Conservation (phyloP, 2,113 vertebrate species). For the Eptesicus fuscus region DNA sequence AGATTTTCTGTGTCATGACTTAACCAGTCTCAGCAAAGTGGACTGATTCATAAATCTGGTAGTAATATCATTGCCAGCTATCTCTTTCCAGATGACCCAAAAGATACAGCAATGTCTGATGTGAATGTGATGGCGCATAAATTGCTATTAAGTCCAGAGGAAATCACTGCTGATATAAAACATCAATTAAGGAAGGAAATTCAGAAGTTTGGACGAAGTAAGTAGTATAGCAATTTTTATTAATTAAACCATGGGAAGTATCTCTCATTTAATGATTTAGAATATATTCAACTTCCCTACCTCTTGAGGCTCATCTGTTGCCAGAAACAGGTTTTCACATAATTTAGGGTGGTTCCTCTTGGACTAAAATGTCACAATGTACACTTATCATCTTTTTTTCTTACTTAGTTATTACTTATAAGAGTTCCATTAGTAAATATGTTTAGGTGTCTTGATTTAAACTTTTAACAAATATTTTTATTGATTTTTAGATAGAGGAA, state of each 20-base stretch:
- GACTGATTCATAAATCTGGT: constrained; percentile 79
- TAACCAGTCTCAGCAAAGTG: constrained; percentile 26
- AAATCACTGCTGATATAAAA: constrained; percentile 86
- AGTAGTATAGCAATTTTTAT: constrained; percentile 72
- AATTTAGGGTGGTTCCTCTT: not conserved
- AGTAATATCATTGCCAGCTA: constrained; percentile 79
- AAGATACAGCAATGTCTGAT: constrained; percentile 37
- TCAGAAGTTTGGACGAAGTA: constrained; percentile 92
- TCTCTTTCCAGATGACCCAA: constrained; percentile 74
- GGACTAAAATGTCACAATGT: not conserved
- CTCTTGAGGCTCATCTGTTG: not conserved
- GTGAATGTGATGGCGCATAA: constrained; percentile 67
- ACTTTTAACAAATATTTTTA: no score
- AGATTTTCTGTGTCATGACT: constrained; percentile 33
- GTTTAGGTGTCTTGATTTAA: not conserved
- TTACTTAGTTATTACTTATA: not conserved
- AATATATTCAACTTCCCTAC: not conserved
- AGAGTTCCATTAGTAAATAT: not conserved
- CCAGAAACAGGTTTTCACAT: not conserved
- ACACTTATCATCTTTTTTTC: not conserved
- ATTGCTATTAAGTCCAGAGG: constrained; percentile 55
- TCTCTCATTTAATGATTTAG: not conserved
- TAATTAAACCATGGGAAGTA: not conserved
- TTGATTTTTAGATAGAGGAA: no score
- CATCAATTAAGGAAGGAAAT: constrained; percentile 90